These are phyloP conservation scores for Cosmorhoe ocellata DNA, from an alignment of 2,888 invertebrate species.

Conservation along the genomic window DNA sequence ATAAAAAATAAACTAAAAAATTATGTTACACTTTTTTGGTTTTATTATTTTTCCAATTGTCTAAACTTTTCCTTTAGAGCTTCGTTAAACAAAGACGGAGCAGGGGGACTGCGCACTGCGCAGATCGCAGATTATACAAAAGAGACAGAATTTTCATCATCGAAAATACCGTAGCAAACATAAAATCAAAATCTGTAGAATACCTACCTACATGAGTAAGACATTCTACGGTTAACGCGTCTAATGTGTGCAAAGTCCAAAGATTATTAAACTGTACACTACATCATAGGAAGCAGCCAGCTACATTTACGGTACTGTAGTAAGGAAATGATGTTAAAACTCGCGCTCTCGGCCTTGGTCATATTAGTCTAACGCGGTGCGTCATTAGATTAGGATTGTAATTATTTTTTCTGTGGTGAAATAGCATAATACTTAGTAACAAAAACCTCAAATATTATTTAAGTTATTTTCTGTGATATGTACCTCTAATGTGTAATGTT, in stretches of 20 bases:
- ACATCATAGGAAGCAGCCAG: too few species aligned
- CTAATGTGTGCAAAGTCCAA: slow-evolving; percentile 16
- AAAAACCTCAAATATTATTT: slow-evolving; percentile 4
- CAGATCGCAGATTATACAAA: background rate
- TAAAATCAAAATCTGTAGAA: slow-evolving; percentile 2
- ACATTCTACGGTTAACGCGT: background rate
- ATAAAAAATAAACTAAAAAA: too few species aligned
- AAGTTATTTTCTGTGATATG: background rate
- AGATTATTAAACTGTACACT: background rate
- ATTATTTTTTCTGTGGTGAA: slow-evolving; percentile 13
- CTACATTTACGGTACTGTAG: background rate
- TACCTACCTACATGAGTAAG: too few species aligned
- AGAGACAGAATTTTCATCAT: background rate
- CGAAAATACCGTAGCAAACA: background rate
- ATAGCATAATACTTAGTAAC: slow-evolving; percentile 6
- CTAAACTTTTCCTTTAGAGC: too few species aligned
- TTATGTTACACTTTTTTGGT: too few species aligned
- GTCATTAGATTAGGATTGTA: slow-evolving; percentile 33
- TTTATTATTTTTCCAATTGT: too few species aligned
- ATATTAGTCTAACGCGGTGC: slow-evolving; percentile 35
- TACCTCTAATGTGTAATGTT: too few species aligned
- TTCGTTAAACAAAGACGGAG: too few species aligned
- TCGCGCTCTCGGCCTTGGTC: slow-evolving; percentile 34
- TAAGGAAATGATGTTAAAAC: slow-evolving; percentile 7
- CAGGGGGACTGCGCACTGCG: slow-evolving; percentile 5